Percentiles rank a stretch among this genome's conserved stretches.
Conservation (phyloP, 2,113 vertebrate species). For the Lonchura striata region DNA sequence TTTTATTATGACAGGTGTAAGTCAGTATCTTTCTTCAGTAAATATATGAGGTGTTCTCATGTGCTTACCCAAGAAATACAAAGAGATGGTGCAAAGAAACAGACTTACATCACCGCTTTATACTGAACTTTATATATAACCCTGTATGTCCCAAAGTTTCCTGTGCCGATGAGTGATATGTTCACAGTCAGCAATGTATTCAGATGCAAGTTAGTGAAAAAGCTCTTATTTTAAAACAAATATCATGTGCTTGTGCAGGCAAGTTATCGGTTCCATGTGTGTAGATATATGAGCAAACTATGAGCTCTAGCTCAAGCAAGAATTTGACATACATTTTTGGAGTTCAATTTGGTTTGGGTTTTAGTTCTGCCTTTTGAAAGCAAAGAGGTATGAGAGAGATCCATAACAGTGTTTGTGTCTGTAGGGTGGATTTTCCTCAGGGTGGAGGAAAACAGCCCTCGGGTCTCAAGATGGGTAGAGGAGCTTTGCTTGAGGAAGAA, state of each 20-base stretch:
- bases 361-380: background rate
- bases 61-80: background rate
- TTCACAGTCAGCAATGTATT: background rate
- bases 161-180: background rate
- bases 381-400: background rate
- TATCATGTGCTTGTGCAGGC: background rate
- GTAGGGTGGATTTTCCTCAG: background rate
- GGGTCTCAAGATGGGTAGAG: background rate
- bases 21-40: background rate
- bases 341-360: background rate
- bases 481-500: background rate
- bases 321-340: background rate
- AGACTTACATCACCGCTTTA: background rate
- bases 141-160: background rate
- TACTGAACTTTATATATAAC: background rate
- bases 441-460: background rate
- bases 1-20: background rate
- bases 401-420: background rate
- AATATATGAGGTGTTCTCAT: background rate
- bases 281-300: background rate
- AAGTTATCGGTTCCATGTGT: background rate
- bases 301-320: background rate
- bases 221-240: background rate
- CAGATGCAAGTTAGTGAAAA: background rate
- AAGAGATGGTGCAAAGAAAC: background rate